Evolutionary conservation across 2,113 vertebrate genomes (phyloP), one percentile per base, ranked within the genome.

Genomic region (Acanthochromis polyacanthus): DNA sequence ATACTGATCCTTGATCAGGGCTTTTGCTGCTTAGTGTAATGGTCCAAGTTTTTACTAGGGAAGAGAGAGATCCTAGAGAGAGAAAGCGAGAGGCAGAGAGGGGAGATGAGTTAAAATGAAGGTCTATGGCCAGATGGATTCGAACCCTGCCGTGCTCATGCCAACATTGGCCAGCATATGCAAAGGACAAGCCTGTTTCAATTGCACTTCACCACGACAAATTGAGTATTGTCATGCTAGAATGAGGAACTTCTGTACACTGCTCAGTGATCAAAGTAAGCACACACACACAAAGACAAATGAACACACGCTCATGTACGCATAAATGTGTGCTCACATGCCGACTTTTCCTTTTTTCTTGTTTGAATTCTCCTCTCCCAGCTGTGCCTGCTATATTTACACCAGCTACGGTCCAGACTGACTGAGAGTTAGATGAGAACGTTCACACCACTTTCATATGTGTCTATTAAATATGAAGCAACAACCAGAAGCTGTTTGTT

Each of bases 121-220:
- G 57, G 19, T 74, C 62, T 69, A 65, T 11, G 48, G 55, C 71
- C 83, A 62, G 82, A 88, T 84, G 79, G 80, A 85, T 70, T 65
- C 11, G 7, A 63, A 73, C 28, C 55, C 22, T 9, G 30, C 1
- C 38, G 46, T 14, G 59, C 11, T 19, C 30, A 38, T 71, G 82
- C 80, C 78, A 81, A 10, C 3, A 15, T 48, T 64, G 66, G 70
- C 76, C 74, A 48, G 20, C 30, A 40, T 50, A 71, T 67, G 28
- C 58, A 75, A 60, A 82, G 68, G 36, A 80, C 38, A 80, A 61
- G 64, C 80, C 70, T 82, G 76, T 74, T 91, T 90, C 86, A 80
- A 88, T 90, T 87, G 83, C 60, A 20, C 80, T 48, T 69, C 74
- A 67, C 71, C 66, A 73, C 65, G 79, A 74, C 67, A 88, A 84